Percentiles rank a stretch among this genome's conserved stretches.
These are phyloP conservation scores for Aplysia californica DNA, from an alignment of 1,140 invertebrate genomes.

Conservation along the genomic window DNA sequence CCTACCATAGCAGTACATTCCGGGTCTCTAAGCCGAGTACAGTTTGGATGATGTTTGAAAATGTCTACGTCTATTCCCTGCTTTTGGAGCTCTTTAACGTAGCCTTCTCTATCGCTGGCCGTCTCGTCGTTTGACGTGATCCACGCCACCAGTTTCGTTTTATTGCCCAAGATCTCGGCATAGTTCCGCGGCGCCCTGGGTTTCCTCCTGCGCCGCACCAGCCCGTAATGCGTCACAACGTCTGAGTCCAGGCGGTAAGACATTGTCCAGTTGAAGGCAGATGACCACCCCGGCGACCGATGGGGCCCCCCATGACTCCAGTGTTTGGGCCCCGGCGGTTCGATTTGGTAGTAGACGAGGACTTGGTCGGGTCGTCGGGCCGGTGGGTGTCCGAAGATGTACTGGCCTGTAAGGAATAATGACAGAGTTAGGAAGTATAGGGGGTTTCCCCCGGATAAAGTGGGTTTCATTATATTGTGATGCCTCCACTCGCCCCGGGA, in stretches of 20 bases:
- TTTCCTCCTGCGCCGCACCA: neutral
- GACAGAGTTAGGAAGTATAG: too few species aligned
- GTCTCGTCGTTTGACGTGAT: slow-evolving; percentile 75
- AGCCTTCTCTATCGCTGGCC: slow-evolving; percentile 70
- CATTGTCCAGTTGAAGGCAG: slow-evolving; percentile 23
- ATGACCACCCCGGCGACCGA: neutral
- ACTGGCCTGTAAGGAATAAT: too few species aligned
- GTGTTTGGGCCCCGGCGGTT: neutral
- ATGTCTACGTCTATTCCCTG: slow-evolving; percentile 74
- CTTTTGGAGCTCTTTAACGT: slow-evolving; percentile 69
- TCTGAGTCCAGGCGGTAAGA: slow-evolving; percentile 5
- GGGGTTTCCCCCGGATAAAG: too few species aligned
- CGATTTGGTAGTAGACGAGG: neutral
- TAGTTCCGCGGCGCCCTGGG: neutral
- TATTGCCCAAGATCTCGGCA: slow-evolving; percentile 30
- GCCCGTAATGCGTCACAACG: neutral
- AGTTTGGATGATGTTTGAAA: slow-evolving; percentile 72
- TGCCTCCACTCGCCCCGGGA: too few species aligned
- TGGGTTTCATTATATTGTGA: too few species aligned
- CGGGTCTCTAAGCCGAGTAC: slow-evolving; percentile 7
- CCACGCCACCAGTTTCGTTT: slow-evolving; percentile 69
- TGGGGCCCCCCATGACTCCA: neutral
- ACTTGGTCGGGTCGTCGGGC: neutral
- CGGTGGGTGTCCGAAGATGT: too few species aligned
- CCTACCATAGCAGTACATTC: slow-evolving; percentile 25